Base-by-base conservation (phyloP, 1,140 invertebrate genomes). In the Onthophagus taurus region DNA sequence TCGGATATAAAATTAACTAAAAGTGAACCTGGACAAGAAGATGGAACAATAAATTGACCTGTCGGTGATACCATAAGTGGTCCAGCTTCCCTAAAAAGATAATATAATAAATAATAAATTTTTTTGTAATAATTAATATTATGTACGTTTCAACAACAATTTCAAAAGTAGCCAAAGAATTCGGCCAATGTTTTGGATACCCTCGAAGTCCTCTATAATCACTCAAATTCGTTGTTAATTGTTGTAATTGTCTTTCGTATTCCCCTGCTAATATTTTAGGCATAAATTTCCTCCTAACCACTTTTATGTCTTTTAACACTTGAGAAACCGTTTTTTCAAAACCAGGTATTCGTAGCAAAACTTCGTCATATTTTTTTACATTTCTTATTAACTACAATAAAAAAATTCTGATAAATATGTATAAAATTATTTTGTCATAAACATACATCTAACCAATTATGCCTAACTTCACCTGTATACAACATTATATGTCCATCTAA, bases 1-100 rank as follows among this genome's bases (percentile, higher is more conserved):
- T 80, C 76, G 4, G 78, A 75, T 24, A 95, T 84, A 59, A 91
- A 95, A 54, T 80, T 83, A 1, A 93, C 77, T 24, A 93, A 67
- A 44, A 92, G 75, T 49, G 79, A 80, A 1, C 85, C 81, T 7
- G 90, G 89, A 63, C 89, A 91, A 0, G 88, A 88, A 12, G 85
- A 82, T 17, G 90, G 90, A 0, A 88, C 86, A 31, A 93, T 90
- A 52, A 94, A 88, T 66, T 93, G 88, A 14, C 90, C 90, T 24
- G 85, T 91, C 1, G 88, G 88, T 5, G 87, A 89, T n/a, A 94
- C 73, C 86, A 91, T 92, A 29, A 95, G 59, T 0, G 89, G 89
- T 2, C 89, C 89, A 12, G 89, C 83, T 66, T 90, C 89, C 13
- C 85, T 89, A 59, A 21, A 72, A 70, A 43, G n/a, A 33, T 48